Conservation (phyloP, 2,113 vertebrate genomes). For the Gallinago paraguaiae region DNA sequence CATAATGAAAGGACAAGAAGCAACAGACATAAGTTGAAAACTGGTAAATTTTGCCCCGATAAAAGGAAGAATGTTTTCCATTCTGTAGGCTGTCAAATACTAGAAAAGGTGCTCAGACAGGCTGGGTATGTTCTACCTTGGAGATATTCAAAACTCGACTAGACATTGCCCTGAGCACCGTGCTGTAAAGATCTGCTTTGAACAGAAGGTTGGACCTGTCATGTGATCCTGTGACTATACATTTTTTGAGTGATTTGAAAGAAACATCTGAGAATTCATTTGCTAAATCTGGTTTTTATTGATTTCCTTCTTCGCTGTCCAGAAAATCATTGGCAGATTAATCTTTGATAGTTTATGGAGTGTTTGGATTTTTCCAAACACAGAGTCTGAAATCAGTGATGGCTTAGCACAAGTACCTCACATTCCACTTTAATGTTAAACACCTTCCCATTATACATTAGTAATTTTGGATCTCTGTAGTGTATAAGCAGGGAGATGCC, state of each 20-base stretch:
- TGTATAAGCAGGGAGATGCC: not conserved
- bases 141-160: not conserved
- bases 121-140: not conserved
- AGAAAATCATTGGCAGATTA: not conserved
- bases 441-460: not conserved
- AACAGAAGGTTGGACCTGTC: not conserved
- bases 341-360: not conserved
- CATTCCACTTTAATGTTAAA: not conserved
- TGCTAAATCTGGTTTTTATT: not conserved
- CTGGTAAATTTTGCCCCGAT: not conserved
- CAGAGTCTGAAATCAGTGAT: not conserved
- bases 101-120: not conserved
- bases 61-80: not conserved
- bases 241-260: not conserved
- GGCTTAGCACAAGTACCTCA: not conserved
- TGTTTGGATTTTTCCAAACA: not conserved
- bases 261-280: not conserved
- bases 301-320: not conserved
- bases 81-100: not conserved
- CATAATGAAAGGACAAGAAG: not conserved
- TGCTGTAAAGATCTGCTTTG: not conserved
- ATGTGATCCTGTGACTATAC: not conserved
- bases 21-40: not conserved
- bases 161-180: accelerated
- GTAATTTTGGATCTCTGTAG: not conserved